Evolutionary conservation across 2,113 vertebrate genomes (phyloP).

Genomic region (Sturnus vulgaris): DNA sequence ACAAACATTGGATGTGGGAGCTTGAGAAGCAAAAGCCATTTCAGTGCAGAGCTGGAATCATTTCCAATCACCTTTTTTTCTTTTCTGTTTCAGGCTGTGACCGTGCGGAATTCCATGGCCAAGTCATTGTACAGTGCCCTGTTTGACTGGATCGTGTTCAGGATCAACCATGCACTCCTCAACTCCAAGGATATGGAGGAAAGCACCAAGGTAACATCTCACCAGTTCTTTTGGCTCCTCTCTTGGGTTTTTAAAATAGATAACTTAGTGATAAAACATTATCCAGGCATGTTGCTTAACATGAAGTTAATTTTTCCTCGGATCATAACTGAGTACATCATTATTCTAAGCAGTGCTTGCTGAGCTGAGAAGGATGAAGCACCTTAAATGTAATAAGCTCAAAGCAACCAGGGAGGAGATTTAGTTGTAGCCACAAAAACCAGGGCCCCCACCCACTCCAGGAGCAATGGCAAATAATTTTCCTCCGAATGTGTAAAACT

Average conservation of each 20-base stretch:
- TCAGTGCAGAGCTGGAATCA: neutral
- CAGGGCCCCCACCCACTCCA: neutral
- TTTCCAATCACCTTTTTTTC: neutral
- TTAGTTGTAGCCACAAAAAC: neutral
- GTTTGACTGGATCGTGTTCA: conserved; percentile 99
- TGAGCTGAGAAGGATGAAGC: neutral
- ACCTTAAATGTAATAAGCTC: neutral
- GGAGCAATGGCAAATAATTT: neutral
- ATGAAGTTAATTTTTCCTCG: neutral
- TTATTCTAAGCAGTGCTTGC: neutral
- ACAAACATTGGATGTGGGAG: fast-evolving
- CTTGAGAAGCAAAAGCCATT: neutral
- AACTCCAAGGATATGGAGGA: conserved; percentile 91
- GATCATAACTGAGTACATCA: neutral
- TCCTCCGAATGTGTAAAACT: neutral
- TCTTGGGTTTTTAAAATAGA: neutral
- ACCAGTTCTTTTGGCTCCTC: neutral
- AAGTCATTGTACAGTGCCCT: conserved; percentile 95
- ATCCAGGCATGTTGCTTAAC: neutral
- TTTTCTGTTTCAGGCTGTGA: conserved; percentile 81
- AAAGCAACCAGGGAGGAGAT: neutral
- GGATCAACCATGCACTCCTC: conserved; percentile 97
- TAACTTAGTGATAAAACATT: neutral
- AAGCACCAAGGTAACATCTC: conserved; percentile 80
- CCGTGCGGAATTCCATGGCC: conserved; percentile 95